A percentile compares a stretch with the other conserved stretches of the same genome.
Conservation (phyloP, 2,888 invertebrate species). For the Molorchus minor region DNA sequence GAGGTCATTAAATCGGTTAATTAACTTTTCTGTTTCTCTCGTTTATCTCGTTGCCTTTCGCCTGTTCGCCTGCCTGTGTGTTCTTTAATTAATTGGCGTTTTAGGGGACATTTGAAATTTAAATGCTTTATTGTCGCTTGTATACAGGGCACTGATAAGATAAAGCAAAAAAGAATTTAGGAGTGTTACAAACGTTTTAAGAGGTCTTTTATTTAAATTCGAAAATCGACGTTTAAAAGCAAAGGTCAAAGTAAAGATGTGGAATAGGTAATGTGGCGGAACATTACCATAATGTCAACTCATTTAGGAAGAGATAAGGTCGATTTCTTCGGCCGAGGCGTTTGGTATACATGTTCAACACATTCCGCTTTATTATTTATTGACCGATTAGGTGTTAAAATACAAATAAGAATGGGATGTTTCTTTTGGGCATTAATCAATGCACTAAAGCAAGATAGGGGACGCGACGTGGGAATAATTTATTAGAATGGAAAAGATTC, state of each 20-base stretch:
- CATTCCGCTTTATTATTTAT: constrained; percentile 19
- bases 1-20: constrained; percentile 25
- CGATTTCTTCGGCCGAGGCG: constrained; percentile 17
- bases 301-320: constrained; percentile 18
- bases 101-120: constrained; percentile 50
- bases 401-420: constrained; percentile 3
- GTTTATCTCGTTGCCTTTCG: constrained; percentile 34
- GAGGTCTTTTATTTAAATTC: constrained; percentile 24
- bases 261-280: constrained; percentile 19
- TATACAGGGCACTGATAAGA: constrained; percentile 36
- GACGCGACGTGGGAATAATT: background rate
- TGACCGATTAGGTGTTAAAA: constrained; percentile 10
- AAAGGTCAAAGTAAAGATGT: constrained; percentile 23
- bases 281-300: constrained; percentile 26
- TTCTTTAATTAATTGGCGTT: constrained; percentile 52
- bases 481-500: background rate
- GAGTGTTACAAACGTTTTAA: constrained; percentile 21
- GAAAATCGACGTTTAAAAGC: constrained; percentile 22
- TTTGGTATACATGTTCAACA: constrained; percentile 16
- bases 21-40: constrained; percentile 26
- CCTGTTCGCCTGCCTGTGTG: constrained; percentile 48
- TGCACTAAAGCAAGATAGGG: constrained; percentile 3
- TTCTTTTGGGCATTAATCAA: constrained; percentile 12
- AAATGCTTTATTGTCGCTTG: constrained; percentile 44
- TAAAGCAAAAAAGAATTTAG: constrained; percentile 26